Conservation (phyloP, 2,113 vertebrate species). For the Alethe castanea region DNA sequence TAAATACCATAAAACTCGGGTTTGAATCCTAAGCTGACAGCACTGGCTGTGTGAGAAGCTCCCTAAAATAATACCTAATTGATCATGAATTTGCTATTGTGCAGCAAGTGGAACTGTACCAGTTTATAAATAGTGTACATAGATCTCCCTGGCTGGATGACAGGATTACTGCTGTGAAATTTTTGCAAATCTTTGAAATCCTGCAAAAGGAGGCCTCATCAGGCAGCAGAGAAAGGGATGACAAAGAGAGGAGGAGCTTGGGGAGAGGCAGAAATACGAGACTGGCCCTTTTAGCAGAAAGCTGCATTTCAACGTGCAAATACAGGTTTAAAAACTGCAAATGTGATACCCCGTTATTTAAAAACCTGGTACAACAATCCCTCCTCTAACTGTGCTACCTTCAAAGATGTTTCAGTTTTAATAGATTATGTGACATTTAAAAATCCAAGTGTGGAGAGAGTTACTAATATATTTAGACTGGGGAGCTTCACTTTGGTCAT, state of each 20-base stretch:
- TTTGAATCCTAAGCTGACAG: neutral
- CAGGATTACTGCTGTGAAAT: neutral
- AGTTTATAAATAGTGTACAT: neutral
- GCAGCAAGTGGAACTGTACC: neutral
- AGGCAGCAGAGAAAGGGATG: neutral
- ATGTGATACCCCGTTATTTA: neutral
- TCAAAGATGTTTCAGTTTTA: neutral
- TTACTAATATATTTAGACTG: neutral
- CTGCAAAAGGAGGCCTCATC: neutral
- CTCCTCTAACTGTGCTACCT: neutral
- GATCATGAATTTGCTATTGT: neutral
- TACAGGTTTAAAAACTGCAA: neutral
- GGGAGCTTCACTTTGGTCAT: conserved; percentile 26
- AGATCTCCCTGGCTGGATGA: neutral
- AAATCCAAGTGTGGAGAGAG: neutral
- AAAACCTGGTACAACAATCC: neutral
- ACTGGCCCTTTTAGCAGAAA: neutral
- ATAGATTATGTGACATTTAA: neutral
- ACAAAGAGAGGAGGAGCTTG: neutral
- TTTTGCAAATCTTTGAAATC: neutral
- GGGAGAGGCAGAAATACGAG: neutral
- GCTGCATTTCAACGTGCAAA: neutral
- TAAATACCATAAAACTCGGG: neutral
- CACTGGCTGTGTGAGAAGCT: neutral
- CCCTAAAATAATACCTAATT: neutral